Evolutionary conservation across 2,797 vertebrate species (phyloP).

Genomic region (Sebastolobus alascanus): DNA sequence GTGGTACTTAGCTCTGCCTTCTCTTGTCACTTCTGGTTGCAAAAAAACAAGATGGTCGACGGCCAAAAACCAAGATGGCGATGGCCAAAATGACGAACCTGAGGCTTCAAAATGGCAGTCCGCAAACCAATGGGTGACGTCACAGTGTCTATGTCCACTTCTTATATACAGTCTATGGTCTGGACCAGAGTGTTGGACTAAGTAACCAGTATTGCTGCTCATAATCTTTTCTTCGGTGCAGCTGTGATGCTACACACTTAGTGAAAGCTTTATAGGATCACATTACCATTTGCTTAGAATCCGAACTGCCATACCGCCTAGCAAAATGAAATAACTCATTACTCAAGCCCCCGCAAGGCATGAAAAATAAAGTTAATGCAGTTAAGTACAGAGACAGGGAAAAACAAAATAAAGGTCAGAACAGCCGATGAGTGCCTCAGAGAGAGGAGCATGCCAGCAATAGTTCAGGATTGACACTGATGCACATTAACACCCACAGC

Average conservation of each 20-base stretch:
- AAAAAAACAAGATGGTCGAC: no score
- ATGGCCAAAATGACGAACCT: no score
- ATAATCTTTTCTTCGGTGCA: conserved; percentile 4
- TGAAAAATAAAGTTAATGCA: conserved; percentile 51
- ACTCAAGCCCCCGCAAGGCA: background rate
- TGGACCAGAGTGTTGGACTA: background rate
- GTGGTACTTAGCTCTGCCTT: no score
- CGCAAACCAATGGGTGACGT: no score
- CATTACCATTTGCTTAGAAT: no score
- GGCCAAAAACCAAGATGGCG: no score
- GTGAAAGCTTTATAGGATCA: background rate
- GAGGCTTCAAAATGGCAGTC: no score
- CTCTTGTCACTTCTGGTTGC: no score
- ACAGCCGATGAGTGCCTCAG: conserved; percentile 34
- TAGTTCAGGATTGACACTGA: conserved; percentile 47
- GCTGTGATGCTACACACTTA: background rate
- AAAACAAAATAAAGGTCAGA: conserved; percentile 55
- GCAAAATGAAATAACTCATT: conserved; percentile 21
- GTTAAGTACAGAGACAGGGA: conserved; percentile 15
- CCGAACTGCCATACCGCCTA: background rate
- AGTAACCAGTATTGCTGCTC: background rate
- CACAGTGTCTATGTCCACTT: no score
- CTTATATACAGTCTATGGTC: background rate
- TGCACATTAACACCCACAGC: conserved; percentile 66
- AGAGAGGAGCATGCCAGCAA: conserved; percentile 44